A percentile compares a stretch with the other conserved stretches of the same genome.
Conservation (phyloP, 1,140 invertebrate genomes). For the Amphibalanus amphitrite region DNA sequence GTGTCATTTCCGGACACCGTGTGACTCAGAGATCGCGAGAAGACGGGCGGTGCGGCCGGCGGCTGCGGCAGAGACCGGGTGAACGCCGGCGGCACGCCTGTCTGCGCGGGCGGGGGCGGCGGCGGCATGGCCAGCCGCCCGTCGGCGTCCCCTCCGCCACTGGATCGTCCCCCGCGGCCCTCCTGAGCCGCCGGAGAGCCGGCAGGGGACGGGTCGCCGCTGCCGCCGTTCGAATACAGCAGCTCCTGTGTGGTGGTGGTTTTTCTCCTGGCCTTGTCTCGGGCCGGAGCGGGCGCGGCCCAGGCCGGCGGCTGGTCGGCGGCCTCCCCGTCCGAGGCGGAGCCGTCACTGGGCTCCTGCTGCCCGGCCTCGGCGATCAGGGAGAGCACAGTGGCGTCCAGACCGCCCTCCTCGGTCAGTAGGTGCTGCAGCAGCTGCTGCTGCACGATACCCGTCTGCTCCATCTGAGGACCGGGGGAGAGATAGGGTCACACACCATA, state of each 20-base stretch:
- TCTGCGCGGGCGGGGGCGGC: slow-evolving; percentile 11
- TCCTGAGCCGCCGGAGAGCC: not conserved
- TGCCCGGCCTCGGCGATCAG: slow-evolving; percentile 1
- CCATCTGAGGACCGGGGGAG: slow-evolving; percentile 39
- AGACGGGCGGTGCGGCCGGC: too few species aligned
- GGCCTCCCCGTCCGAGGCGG: not conserved
- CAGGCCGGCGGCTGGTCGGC: slow-evolving; percentile 6
- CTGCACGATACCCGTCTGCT: slow-evolving; percentile 56
- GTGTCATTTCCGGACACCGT: not conserved
- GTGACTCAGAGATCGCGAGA: slow-evolving; percentile 4
- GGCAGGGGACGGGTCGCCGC: not conserved
- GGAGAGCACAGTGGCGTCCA: not conserved
- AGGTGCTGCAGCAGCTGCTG: slow-evolving; percentile 62
- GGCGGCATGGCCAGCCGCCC: slow-evolving; percentile 9
- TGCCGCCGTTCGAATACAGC: slow-evolving; percentile 23
- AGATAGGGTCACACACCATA: too few species aligned
- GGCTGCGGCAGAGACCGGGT: not conserved
- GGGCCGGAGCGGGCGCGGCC: slow-evolving; percentile 2
- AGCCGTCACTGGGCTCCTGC: slow-evolving; percentile 1
- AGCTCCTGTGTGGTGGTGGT: slow-evolving; percentile 31
- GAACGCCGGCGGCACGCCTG: slow-evolving; percentile 16
- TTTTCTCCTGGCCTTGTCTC: slow-evolving; percentile 27
- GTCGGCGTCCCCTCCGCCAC: slow-evolving; percentile 11
- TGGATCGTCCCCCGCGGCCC: too few species aligned
- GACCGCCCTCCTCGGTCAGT: slow-evolving; percentile 28